A percentile compares a stretch with the other conserved stretches of the same genome.
phyloP scores from a whole-genome alignment of 2,888 invertebrate species.

The Amorpha juglandis region DNA sequence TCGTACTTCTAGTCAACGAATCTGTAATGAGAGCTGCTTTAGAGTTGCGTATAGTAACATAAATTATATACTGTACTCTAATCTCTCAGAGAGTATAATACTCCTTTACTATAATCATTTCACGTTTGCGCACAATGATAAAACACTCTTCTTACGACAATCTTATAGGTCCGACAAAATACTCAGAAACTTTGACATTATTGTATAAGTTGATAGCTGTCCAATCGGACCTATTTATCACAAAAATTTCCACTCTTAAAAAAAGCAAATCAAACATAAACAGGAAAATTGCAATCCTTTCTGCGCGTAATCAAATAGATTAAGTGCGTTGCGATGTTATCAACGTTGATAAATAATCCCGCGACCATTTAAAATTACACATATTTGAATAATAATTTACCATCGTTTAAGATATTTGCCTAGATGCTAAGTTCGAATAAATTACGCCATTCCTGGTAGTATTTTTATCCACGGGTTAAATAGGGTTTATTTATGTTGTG shows the following conservation, averaged over 20 bases:
- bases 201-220: no score
- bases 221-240: no score
- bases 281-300: not conserved
- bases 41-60: no score
- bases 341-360: conserved; percentile 37
- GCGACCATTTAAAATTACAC: conserved; percentile 37
- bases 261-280: not conserved
- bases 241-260: not conserved
- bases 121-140: no score
- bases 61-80: no score
- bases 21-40: no score
- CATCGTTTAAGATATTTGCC: conserved; percentile 23
- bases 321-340: conserved; percentile 33
- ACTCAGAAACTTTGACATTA: no score
- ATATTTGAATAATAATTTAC: conserved; percentile 36
- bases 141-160: no score
- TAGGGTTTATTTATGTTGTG: not conserved
- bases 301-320: conserved; percentile 16
- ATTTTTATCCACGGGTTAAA: conserved; percentile 22
- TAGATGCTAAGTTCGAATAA: conserved; percentile 21
- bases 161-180: no score
- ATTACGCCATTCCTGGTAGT: conserved; percentile 18
- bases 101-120: no score
- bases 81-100: no score
- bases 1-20: no score